phyloP scores from a whole-genome alignment of 2,113 vertebrate genomes.

The Boleophthalmus pectinirostris region DNA sequence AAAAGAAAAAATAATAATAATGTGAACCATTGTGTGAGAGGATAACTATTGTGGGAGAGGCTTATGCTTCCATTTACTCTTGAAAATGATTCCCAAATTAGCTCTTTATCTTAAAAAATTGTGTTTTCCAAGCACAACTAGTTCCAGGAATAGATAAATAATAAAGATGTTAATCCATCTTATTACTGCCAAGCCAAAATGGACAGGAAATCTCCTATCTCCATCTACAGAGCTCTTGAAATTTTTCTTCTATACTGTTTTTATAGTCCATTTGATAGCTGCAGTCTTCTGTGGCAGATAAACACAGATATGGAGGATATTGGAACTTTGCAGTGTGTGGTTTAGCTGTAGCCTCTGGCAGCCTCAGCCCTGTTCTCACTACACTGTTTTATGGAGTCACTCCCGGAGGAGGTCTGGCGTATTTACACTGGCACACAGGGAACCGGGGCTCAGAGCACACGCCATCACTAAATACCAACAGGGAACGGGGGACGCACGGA shows the following conservation, averaged over 20 bases:
- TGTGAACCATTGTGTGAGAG: neutral
- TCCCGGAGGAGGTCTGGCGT: constrained; percentile 57
- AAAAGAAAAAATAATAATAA: neutral
- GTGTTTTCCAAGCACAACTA: neutral
- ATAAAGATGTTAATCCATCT: neutral
- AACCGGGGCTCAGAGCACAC: constrained; percentile 49
- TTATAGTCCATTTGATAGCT: constrained; percentile 1
- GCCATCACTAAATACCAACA: constrained; percentile 62
- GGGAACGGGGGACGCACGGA: constrained; percentile 51
- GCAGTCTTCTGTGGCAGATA: constrained; percentile 25
- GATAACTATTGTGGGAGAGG: neutral
- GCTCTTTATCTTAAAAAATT: neutral
- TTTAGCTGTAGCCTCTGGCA: constrained; percentile 51
- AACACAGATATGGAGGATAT: constrained; percentile 52
- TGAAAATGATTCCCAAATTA: neutral
- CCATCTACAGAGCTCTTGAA: constrained; percentile 1
- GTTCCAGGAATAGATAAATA: neutral
- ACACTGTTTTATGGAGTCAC: constrained; percentile 63
- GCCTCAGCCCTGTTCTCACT: constrained; percentile 44
- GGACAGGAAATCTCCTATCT: neutral
- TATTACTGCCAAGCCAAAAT: neutral
- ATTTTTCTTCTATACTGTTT: constrained; percentile 17
- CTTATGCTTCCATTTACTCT: neutral
- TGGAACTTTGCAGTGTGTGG: constrained; percentile 26
- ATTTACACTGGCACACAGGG: constrained; percentile 62